Percentiles rank a stretch among this genome's conserved stretches.
phyloP scores from a whole-genome alignment of 2,888 invertebrate genomes.

The Leptinotarsa juncta region DNA sequence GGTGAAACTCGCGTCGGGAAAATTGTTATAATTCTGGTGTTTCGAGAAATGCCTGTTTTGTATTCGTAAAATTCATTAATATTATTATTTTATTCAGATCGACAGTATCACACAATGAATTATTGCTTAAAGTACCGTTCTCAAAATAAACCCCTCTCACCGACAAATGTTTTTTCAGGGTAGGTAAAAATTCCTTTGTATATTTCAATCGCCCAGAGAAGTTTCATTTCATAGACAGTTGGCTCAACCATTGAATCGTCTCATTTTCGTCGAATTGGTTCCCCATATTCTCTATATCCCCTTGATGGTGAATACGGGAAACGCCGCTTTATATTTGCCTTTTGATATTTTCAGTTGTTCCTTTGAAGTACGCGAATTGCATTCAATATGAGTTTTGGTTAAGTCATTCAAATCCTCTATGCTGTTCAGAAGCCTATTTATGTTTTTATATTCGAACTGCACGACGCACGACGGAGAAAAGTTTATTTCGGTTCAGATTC shows the following conservation, averaged over 20 bases:
- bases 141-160: no score
- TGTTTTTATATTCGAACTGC: constrained; percentile 14
- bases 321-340: constrained; percentile 22
- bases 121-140: no score
- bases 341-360: constrained; percentile 20
- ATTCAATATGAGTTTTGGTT: constrained; percentile 24
- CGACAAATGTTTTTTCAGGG: background rate
- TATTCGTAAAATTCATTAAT: no score
- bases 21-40: no score
- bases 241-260: background rate
- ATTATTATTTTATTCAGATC: no score
- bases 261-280: constrained; percentile 11
- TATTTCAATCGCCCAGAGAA: background rate
- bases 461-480: background rate
- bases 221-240: background rate
- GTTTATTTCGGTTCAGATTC: constrained; percentile 12
- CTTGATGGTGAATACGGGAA: background rate
- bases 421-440: constrained; percentile 10
- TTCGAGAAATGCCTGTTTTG: no score
- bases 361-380: constrained; percentile 24
- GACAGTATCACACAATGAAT: no score
- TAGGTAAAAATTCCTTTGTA: background rate
- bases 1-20: no score
- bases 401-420: constrained; percentile 18
- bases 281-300: constrained; percentile 3